Percentiles rank a stretch among this genome's conserved stretches.
Evolutionary conservation across 1,140 invertebrate species (phyloP).

Genomic region (Dendroctonus valens): DNA sequence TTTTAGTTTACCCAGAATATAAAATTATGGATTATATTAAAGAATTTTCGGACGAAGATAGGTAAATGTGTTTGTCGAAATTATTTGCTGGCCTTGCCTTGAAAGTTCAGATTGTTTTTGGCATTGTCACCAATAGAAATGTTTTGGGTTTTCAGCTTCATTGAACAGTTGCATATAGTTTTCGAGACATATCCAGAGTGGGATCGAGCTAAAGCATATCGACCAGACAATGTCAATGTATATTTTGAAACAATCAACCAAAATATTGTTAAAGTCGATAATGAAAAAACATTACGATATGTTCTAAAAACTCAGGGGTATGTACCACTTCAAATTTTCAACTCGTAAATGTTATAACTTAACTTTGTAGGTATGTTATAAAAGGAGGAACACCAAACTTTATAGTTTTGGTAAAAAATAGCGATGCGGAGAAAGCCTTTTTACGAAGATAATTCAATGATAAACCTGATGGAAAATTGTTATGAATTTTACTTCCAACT

Average conservation of each 20-base stretch:
- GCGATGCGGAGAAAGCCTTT: conserved; percentile 37
- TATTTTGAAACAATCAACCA: conserved; percentile 77
- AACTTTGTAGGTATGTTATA: conserved; percentile 43
- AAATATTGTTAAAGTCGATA: conserved; percentile 63
- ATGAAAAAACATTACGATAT: conserved; percentile 60
- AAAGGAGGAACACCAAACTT: conserved; percentile 46
- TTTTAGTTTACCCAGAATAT: conserved; percentile 82
- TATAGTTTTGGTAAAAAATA: conserved; percentile 43
- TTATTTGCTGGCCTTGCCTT: neutral
- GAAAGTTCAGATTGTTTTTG: conserved; percentile 17
- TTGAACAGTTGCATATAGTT: conserved; percentile 68
- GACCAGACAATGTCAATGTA: conserved; percentile 63
- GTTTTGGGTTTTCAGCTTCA: conserved; percentile 57
- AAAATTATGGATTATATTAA: conserved; percentile 71
- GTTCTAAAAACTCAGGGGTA: conserved; percentile 65
- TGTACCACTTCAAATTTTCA: conserved; percentile 31
- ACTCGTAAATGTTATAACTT: conserved; percentile 8
- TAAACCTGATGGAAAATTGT: neutral
- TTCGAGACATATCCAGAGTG: conserved; percentile 72
- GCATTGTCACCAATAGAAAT: too few relatives aligned
- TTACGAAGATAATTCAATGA: neutral
- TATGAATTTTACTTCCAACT: too few relatives aligned
- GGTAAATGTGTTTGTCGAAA: conserved; percentile 51
- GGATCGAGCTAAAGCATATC: conserved; percentile 74
- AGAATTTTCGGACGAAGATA: conserved; percentile 69